A percentile compares a stretch with the other conserved stretches of the same genome.
phyloP scores from a whole-genome alignment of 2,797 vertebrate genomes.

The Moxostoma hubbsi region DNA sequence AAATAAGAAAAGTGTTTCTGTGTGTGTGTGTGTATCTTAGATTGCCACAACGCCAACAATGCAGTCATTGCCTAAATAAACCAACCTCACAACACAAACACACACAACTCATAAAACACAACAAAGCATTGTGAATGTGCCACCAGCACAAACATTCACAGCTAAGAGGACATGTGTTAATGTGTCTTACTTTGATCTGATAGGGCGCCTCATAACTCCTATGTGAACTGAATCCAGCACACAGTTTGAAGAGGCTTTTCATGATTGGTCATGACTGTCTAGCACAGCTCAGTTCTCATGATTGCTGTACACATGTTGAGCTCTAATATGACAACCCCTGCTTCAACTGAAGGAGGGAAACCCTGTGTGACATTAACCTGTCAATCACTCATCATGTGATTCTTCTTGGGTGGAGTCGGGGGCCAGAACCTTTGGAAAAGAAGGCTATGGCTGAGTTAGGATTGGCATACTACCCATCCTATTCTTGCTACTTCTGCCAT shows the following conservation, averaged over 20 bases:
- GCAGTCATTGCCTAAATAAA: neutral
- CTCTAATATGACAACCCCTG: slow-evolving; percentile 66
- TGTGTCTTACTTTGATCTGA: slow-evolving; percentile 70
- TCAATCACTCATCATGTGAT: slow-evolving; percentile 48
- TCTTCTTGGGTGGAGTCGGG: slow-evolving; percentile 33
- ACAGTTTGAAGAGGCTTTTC: slow-evolving; percentile 74
- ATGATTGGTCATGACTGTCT: slow-evolving; percentile 57
- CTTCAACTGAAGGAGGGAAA: slow-evolving; percentile 66
- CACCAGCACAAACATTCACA: neutral
- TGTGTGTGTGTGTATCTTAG: neutral
- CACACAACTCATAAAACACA: slow-evolving; percentile 5
- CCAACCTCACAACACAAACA: neutral
- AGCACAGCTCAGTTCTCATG: slow-evolving; percentile 23
- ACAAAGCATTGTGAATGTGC: neutral
- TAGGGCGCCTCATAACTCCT: slow-evolving; percentile 59
- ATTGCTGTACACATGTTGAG: slow-evolving; percentile 10
- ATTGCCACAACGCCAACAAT: neutral
- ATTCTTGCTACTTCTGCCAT: neutral
- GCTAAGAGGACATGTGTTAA: slow-evolving; percentile 1
- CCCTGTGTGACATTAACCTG: slow-evolving; percentile 70
- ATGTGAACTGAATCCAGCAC: slow-evolving; percentile 63
- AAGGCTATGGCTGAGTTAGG: neutral
- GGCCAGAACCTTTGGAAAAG: neutral
- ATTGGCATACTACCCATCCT: neutral
- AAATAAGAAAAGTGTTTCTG: no score